phyloP scores from a whole-genome alignment of 2,113 vertebrate species.

The Todiramphus chloris region DNA sequence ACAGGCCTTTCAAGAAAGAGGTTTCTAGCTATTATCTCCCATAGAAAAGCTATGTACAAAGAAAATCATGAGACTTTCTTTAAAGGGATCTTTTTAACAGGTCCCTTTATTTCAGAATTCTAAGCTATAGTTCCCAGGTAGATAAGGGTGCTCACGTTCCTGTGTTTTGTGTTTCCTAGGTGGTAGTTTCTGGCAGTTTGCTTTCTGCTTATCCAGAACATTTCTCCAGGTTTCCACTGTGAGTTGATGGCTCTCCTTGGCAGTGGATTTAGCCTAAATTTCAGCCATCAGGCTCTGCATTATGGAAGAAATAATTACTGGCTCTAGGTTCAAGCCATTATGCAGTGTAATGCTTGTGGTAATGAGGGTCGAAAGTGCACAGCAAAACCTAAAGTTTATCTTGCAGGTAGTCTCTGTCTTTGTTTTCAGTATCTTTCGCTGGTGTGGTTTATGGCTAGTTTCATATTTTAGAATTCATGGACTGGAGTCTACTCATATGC shows the following conservation, averaged over 20 bases:
- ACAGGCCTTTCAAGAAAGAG: background rate
- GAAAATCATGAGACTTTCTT: background rate
- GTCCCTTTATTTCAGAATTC: background rate
- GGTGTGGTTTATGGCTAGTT: background rate
- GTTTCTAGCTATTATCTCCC: background rate
- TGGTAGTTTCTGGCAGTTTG: background rate
- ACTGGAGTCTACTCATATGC: background rate
- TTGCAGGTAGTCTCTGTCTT: background rate
- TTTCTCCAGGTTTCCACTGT: background rate
- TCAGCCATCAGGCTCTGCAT: background rate
- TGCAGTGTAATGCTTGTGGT: background rate
- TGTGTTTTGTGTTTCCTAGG: background rate
- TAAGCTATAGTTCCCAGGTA: background rate
- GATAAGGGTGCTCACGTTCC: background rate
- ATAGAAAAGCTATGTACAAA: background rate
- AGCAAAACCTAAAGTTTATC: background rate
- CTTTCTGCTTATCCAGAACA: background rate
- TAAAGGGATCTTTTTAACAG: background rate
- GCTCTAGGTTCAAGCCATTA: background rate
- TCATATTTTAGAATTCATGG: background rate
- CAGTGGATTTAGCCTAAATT: background rate
- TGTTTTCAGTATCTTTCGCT: background rate
- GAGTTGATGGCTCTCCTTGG: background rate
- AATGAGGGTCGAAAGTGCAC: background rate
- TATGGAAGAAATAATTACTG: background rate